Percentiles rank a stretch among this genome's conserved stretches.
Evolutionary conservation across 2,888 invertebrate species (phyloP).

Genomic region (Phragmatobia fuliginosa): DNA sequence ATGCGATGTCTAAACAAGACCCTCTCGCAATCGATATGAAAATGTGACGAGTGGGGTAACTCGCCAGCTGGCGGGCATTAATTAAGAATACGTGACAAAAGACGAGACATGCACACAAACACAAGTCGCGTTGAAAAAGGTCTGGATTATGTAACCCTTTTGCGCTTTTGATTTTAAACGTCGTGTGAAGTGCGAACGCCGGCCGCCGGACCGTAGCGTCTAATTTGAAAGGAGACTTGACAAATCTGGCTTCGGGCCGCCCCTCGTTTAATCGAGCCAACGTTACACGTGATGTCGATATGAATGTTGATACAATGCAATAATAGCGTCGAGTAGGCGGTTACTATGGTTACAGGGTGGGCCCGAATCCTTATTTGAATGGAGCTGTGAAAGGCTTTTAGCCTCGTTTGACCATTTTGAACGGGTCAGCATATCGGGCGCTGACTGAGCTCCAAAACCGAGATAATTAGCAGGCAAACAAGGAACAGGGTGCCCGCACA

Average conservation of each 20-base stretch:
- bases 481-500: slow-evolving; percentile 73
- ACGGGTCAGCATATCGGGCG: slow-evolving; percentile 79
- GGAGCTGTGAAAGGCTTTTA: slow-evolving; percentile 76
- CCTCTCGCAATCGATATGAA: slow-evolving; percentile 80
- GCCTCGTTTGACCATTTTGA: slow-evolving; percentile 80
- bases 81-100: slow-evolving; percentile 88
- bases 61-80: slow-evolving; percentile 80
- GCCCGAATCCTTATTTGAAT: slow-evolving; percentile 73
- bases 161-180: slow-evolving; percentile 86
- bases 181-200: slow-evolving; percentile 80
- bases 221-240: slow-evolving; percentile 84
- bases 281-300: slow-evolving; percentile 79
- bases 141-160: slow-evolving; percentile 85
- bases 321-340: slow-evolving; percentile 76
- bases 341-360: slow-evolving; percentile 80
- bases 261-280: slow-evolving; percentile 81
- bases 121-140: slow-evolving; percentile 82
- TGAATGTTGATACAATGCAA: slow-evolving; percentile 85
- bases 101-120: slow-evolving; percentile 84
- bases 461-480: slow-evolving; percentile 86
- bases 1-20: slow-evolving; percentile 60
- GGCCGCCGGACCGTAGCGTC: slow-evolving; percentile 65
- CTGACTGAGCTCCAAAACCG: slow-evolving; percentile 72
- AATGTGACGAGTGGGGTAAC: slow-evolving; percentile 81
- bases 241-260: slow-evolving; percentile 83